phyloP scores from a whole-genome alignment of 1,140 invertebrate genomes.

The Helicoverpa armigera region DNA sequence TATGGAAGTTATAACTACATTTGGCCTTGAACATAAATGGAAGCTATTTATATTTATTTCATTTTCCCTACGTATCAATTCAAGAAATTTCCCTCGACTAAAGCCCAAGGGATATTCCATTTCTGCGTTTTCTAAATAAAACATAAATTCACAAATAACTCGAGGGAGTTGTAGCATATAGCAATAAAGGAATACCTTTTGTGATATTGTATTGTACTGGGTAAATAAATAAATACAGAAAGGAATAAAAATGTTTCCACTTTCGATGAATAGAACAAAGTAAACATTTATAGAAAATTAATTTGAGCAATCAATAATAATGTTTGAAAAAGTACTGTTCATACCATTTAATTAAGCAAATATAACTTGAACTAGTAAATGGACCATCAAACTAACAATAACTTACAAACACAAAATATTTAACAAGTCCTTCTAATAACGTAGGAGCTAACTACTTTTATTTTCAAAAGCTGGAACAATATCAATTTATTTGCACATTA shows the following conservation, averaged over 20 bases:
- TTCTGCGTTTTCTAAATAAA: constrained; percentile 24
- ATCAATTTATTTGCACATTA: no score
- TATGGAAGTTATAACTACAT: background rate
- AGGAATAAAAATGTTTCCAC: no score
- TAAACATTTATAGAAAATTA: background rate
- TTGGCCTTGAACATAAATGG: background rate
- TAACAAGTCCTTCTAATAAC: background rate
- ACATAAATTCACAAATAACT: constrained; percentile 17
- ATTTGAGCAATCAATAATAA: background rate
- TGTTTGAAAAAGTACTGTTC: background rate
- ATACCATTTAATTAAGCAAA: background rate
- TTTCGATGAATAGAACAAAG: no score
- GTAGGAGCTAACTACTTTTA: background rate
- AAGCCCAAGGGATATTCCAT: background rate
- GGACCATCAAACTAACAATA: background rate
- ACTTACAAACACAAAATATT: background rate
- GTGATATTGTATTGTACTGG: background rate
- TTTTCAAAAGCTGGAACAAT: background rate
- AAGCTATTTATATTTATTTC: constrained; percentile 8
- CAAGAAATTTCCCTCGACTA: constrained; percentile 11
- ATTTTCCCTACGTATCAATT: constrained; percentile 23
- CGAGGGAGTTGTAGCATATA: constrained; percentile 5
- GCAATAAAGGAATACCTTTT: constrained; percentile 25
- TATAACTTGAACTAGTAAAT: background rate
- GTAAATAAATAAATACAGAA: no score